Evolutionary conservation across 2,113 vertebrate species (phyloP).

Genomic region (Mionectes macconnelli): DNA sequence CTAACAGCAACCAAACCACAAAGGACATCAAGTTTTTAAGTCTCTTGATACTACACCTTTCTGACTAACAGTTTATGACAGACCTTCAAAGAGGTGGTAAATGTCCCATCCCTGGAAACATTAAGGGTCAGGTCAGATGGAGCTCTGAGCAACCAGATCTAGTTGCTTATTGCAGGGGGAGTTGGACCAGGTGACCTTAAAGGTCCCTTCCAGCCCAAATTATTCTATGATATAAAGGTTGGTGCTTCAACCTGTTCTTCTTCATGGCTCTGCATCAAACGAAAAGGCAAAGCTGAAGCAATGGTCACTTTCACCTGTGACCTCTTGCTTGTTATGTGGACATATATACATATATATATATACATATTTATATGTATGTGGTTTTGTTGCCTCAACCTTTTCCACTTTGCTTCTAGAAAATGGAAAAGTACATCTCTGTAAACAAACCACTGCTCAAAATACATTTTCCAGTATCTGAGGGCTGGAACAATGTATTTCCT

Average conservation of each 20-base stretch:
- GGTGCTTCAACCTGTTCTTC: neutral
- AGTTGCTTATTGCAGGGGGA: neutral
- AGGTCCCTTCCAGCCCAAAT: neutral
- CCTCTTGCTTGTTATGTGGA: neutral
- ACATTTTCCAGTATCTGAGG: neutral
- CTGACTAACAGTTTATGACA: neutral
- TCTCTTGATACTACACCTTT: neutral
- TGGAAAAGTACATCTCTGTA: neutral
- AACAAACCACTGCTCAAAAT: neutral
- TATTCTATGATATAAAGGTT: neutral
- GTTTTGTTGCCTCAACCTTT: neutral
- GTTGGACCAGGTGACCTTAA: neutral
- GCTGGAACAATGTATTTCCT: conserved; percentile 9
- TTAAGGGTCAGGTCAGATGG: neutral
- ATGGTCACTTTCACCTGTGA: neutral
- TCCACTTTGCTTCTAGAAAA: neutral
- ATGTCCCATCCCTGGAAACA: neutral
- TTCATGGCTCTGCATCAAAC: neutral
- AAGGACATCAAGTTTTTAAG: neutral
- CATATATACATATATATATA: neutral
- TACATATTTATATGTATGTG: rapidly evolving
- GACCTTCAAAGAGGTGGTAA: neutral
- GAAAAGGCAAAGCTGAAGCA: neutral
- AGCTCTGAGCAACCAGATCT: neutral
- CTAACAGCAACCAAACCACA: neutral